phyloP scores from a whole-genome alignment of 2,888 invertebrate genomes.

The Hydrotaea cyrtoneurina region DNA sequence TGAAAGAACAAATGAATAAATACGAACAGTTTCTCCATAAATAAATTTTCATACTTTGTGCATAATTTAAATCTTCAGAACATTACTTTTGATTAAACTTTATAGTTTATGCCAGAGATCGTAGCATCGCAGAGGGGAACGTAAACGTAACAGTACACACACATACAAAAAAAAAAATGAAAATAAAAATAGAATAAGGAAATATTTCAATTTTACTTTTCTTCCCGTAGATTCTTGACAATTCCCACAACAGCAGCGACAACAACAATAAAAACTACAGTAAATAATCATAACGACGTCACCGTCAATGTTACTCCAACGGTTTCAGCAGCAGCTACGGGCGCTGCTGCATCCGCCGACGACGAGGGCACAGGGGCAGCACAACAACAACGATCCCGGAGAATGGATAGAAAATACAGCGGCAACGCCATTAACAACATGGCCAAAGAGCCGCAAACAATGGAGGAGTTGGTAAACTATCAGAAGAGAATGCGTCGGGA shows the following conservation, averaged over 20 bases:
- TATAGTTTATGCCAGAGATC: constrained; percentile 4
- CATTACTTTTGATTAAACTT: constrained; percentile 56
- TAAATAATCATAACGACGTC: constrained; percentile 43
- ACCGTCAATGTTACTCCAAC: background rate
- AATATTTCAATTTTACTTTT: constrained; percentile 32
- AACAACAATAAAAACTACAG: constrained; percentile 31
- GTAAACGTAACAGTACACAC: no score
- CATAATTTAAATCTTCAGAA: constrained; percentile 51
- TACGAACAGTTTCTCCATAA: constrained; percentile 25
- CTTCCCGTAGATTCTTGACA: constrained; percentile 53
- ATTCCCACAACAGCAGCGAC: constrained; percentile 44
- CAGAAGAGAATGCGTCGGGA: constrained; percentile 74
- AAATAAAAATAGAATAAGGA: background rate
- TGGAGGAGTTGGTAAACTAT: constrained; percentile 58
- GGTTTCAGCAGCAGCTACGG: background rate
- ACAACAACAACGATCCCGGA: background rate
- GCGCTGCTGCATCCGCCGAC: background rate
- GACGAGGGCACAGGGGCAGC: background rate
- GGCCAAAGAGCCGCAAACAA: constrained; percentile 55
- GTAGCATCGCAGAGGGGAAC: no score
- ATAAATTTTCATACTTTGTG: constrained; percentile 38
- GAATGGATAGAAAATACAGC: constrained; percentile 72
- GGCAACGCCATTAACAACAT: constrained; percentile 46
- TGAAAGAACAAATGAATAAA: constrained; percentile 13
- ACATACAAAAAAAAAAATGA: background rate